Conservation (phyloP, 2,888 invertebrate species). For the Acanthoscelides obtectus region DNA sequence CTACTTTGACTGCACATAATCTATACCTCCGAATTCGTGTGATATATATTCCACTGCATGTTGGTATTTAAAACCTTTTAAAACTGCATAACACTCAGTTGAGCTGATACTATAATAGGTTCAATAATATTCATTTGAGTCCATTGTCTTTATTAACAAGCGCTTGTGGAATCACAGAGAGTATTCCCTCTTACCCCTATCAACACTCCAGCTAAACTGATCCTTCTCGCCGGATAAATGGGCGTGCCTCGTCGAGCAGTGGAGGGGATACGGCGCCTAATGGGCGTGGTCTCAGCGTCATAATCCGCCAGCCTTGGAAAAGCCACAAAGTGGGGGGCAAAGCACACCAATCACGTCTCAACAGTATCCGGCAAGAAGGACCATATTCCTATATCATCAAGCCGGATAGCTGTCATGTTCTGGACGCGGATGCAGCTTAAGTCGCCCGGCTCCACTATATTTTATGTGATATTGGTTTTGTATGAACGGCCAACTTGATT, state of each 20-base stretch:
- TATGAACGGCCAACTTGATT: conserved; percentile 39
- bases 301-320: conserved; percentile 29
- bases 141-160: conserved; percentile 2
- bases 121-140: too few relatives aligned
- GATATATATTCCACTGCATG: too few relatives aligned
- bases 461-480: conserved; percentile 34
- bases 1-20: too few relatives aligned
- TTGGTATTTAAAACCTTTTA: too few relatives aligned
- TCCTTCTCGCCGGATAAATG: conserved; percentile 20
- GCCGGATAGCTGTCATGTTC: neutral
- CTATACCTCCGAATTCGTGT: too few relatives aligned
- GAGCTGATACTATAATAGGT: too few relatives aligned
- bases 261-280: conserved; percentile 25
- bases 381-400: neutral
- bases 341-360: neutral
- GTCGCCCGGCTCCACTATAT: conserved; percentile 27
- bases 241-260: conserved; percentile 24
- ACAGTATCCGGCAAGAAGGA: neutral
- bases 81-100: too few relatives aligned
- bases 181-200: neutral
- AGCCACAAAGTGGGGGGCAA: neutral
- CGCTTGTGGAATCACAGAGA: conserved; percentile 4
- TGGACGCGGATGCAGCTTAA: neutral
- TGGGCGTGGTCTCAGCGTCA: conserved; percentile 31
- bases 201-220: conserved; percentile 16